Evolutionary conservation across 2,113 vertebrate species (phyloP).

Genomic region (Charadrius vociferus): DNA sequence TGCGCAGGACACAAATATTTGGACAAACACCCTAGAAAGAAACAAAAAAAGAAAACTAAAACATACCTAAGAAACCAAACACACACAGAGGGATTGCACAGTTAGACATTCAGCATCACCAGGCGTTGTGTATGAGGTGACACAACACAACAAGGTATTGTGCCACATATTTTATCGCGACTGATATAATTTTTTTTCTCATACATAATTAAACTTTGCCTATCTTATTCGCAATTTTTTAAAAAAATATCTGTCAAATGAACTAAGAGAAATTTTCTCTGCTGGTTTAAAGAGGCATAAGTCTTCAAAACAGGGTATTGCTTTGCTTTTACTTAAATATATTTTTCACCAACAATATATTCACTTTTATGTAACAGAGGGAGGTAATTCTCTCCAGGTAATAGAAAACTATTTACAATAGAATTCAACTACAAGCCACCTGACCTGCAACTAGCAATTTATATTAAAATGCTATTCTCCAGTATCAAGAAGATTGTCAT

Average conservation of each 20-base stretch:
- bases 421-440: not conserved
- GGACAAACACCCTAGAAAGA: not conserved
- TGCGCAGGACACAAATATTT: not conserved
- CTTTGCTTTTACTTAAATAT: not conserved
- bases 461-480: not conserved
- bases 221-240: not conserved
- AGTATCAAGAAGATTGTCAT: not conserved
- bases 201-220: not conserved
- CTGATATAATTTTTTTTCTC: not conserved
- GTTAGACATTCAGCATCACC: not conserved
- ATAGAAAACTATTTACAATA: not conserved
- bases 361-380: not conserved
- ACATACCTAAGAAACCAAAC: not conserved
- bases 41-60: not conserved
- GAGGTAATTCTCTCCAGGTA: not conserved
- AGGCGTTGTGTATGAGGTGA: accelerated
- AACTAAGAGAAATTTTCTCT: not conserved
- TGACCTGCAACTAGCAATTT: not conserved
- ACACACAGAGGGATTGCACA: not conserved
- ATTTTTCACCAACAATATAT: not conserved
- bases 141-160: not conserved
- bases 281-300: not conserved
- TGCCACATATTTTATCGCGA: not conserved
- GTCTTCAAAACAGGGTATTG: not conserved
- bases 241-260: not conserved